Evolutionary conservation across 1,140 invertebrate genomes (phyloP).

Genomic region (Drosophila setifemur): DNA sequence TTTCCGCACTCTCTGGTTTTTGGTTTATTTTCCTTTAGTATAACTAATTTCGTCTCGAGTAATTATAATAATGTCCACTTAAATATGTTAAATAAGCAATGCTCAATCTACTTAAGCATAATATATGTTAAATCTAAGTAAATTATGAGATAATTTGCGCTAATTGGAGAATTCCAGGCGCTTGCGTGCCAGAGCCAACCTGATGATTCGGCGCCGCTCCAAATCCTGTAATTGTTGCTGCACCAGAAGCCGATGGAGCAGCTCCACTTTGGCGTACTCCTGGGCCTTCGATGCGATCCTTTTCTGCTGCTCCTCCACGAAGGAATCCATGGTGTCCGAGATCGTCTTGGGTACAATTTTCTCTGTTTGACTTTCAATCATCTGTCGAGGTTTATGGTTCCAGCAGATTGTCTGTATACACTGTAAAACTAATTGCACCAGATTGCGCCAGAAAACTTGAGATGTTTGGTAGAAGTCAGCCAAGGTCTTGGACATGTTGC

Average conservation of each 20-base stretch:
- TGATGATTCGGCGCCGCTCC: conserved; percentile 42
- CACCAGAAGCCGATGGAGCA: conserved; percentile 55
- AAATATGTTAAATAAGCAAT: conserved; percentile 17
- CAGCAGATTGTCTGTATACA: conserved; percentile 1
- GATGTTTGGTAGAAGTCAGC: neutral
- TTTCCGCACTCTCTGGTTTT: conserved; percentile 17
- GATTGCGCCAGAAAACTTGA: neutral
- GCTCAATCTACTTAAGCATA: conserved; percentile 14
- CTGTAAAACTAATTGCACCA: conserved; percentile 19
- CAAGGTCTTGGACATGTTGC: neutral
- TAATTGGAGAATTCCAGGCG: conserved; percentile 47
- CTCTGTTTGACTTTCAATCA: too few relatives aligned
- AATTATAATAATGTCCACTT: conserved; percentile 38
- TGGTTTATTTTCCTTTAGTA: conserved; percentile 16
- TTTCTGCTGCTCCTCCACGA: neutral
- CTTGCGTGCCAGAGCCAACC: conserved; percentile 15
- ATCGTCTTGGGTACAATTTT: too few relatives aligned
- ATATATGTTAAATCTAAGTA: conserved; percentile 23
- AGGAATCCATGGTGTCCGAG: neutral
- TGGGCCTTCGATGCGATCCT: neutral
- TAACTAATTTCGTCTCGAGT: conserved; percentile 12
- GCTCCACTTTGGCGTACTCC: conserved; percentile 45
- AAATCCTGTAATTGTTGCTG: conserved; percentile 53
- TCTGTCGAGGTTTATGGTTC: neutral
- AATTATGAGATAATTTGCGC: conserved; percentile 21